Conservation (phyloP, 2,797 vertebrate species). For the Rhinogobio ventralis region DNA sequence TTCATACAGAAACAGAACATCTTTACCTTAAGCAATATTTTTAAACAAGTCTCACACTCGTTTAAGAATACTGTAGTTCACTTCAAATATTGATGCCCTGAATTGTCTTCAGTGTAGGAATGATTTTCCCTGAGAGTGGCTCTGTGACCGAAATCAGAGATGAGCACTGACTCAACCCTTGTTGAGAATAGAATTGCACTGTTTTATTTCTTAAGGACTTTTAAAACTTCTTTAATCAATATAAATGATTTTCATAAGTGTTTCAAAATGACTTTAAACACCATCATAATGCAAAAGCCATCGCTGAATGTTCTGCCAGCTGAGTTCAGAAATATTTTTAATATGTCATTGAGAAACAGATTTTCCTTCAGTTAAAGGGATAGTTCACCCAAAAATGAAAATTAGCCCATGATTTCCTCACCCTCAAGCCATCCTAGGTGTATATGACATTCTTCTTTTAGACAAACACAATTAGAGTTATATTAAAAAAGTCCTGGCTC, state of each 20-base stretch:
- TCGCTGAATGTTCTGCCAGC: background rate
- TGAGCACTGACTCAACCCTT: background rate
- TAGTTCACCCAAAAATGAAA: too few relatives aligned
- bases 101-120: background rate
- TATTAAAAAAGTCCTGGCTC: too few relatives aligned
- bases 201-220: background rate
- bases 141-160: background rate
- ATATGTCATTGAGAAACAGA: background rate
- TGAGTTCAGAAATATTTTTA: background rate
- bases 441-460: too few relatives aligned
- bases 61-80: background rate
- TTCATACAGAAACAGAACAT: background rate
- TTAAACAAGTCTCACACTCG: background rate
- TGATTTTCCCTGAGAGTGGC: background rate
- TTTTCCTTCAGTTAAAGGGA: background rate
- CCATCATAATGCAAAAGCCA: background rate
- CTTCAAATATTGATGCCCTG: background rate
- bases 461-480: too few relatives aligned
- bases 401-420: too few relatives aligned
- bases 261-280: background rate
- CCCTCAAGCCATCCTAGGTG: too few relatives aligned
- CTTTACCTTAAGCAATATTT: background rate
- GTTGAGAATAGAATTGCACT: background rate
- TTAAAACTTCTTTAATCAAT: background rate
- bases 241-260: background rate